These are phyloP conservation scores for Proterorhinus semilunaris DNA, from an alignment of 2,113 vertebrate species.

Conservation along the genomic window DNA sequence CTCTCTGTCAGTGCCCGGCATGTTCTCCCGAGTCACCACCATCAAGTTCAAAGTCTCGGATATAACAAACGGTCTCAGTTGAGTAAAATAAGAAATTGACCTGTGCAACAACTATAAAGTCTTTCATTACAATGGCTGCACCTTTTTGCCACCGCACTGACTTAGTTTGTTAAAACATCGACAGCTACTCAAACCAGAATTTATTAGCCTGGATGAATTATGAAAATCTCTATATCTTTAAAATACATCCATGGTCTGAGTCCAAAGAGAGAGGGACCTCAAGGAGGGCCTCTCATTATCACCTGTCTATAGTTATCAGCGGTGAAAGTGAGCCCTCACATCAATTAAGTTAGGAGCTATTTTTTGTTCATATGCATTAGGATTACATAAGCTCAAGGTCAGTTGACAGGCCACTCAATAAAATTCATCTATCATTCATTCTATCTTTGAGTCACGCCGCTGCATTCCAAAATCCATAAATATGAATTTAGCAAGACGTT, in stretches of 20 bases:
- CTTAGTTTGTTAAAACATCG: too few relatives aligned
- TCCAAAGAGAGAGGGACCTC: conserved; percentile 49
- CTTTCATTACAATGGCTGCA: too few relatives aligned
- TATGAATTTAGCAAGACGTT: too few relatives aligned
- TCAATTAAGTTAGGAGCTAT: conserved; percentile 53
- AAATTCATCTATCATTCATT: too few relatives aligned
- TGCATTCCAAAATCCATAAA: too few relatives aligned
- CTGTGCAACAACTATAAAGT: too few relatives aligned
- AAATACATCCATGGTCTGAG: neutral
- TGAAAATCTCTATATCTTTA: too few relatives aligned
- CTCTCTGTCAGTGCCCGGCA: conserved; percentile 49
- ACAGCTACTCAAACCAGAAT: conserved; percentile 22
- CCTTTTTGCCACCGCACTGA: too few relatives aligned
- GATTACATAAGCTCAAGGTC: conserved; percentile 55
- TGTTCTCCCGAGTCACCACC: conserved; percentile 11
- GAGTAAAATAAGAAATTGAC: neutral
- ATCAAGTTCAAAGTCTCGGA: too few relatives aligned
- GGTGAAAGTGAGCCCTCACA: conserved; percentile 47
- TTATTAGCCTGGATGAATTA: conserved; percentile 22
- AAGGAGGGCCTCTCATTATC: conserved; percentile 55
- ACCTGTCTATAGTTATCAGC: conserved; percentile 60
- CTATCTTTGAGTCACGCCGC: too few relatives aligned
- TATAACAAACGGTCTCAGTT: neutral
- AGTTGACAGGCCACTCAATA: neutral
- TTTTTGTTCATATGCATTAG: conserved; percentile 31